Percentiles rank a stretch among this genome's conserved stretches.
Evolutionary conservation across 30 jellyfish, hydroid and myxozoan species (phyloP).

Genomic region (Chrysaora quinquecirrha): DNA sequence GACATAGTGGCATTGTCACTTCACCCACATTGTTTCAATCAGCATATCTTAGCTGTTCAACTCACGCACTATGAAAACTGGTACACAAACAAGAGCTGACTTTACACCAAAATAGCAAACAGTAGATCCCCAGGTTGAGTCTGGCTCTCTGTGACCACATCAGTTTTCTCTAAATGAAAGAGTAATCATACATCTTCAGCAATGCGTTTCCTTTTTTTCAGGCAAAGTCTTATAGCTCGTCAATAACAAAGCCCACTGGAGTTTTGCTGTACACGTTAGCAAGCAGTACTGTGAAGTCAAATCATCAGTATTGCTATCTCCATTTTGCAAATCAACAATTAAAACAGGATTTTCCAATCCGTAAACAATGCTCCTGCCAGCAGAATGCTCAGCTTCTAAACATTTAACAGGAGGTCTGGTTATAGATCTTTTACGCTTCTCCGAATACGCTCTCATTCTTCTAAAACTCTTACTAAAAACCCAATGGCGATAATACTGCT

Average conservation of each 20-base stretch:
- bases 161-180: too few relatives aligned
- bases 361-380: slow-evolving; percentile 17
- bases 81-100: too few relatives aligned
- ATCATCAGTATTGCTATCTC: slow-evolving; percentile 11
- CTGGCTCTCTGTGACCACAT: too few relatives aligned
- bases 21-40: too few relatives aligned
- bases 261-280: slow-evolving; percentile 92
- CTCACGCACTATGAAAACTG: too few relatives aligned
- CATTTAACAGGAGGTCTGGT: slow-evolving; percentile 59
- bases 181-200: too few relatives aligned
- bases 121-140: too few relatives aligned
- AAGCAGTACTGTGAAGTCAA: slow-evolving; percentile 55
- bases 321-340: slow-evolving; percentile 69
- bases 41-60: too few relatives aligned
- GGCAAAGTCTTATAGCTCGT: slow-evolving; percentile 59
- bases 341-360: slow-evolving; percentile 83
- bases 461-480: slow-evolving; percentile 69
- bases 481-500: slow-evolving; percentile 87
- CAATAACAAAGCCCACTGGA: slow-evolving; percentile 84
- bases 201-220: slow-evolving; percentile 10
- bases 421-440: slow-evolving; percentile 65
- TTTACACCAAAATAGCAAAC: too few relatives aligned
- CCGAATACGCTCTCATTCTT: slow-evolving; percentile 91
- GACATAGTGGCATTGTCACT: too few relatives aligned
- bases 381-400: slow-evolving; percentile 24